Percentiles rank a stretch among this genome's conserved stretches.
Evolutionary conservation across 2,888 invertebrate genomes (phyloP).

Genomic region (Phyllotreta striolata): DNA sequence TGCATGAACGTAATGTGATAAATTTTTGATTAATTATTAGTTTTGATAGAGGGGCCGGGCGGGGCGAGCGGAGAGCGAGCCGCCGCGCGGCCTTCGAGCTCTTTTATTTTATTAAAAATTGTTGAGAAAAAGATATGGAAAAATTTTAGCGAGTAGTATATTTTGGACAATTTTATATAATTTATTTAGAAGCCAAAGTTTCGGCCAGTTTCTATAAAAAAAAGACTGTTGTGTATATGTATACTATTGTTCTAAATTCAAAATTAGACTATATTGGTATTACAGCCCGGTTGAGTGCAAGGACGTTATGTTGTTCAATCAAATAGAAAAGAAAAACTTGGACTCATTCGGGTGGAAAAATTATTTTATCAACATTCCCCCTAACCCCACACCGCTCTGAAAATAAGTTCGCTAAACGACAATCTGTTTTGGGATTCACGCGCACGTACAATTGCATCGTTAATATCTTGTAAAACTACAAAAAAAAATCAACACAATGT

Average conservation of each 20-base stretch:
- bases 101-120: constrained; percentile 40
- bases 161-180: constrained; percentile 61
- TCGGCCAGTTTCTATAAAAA: constrained; percentile 68
- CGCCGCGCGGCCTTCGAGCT: no score
- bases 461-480: constrained; percentile 34
- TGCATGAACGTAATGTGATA: constrained; percentile 60
- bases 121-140: constrained; percentile 46
- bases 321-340: background rate
- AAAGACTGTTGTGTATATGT: constrained; percentile 75
- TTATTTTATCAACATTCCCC: constrained; percentile 54
- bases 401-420: constrained; percentile 53
- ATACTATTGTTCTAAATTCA: constrained; percentile 62
- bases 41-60: constrained; percentile 36
- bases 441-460: constrained; percentile 38
- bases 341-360: constrained; percentile 51
- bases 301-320: background rate
- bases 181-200: constrained; percentile 64
- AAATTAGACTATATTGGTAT: constrained; percentile 57
- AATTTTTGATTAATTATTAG: constrained; percentile 57
- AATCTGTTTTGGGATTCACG: constrained; percentile 50
- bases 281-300: background rate
- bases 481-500: constrained; percentile 3
- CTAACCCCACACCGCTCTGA: constrained; percentile 2
- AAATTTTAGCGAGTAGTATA: constrained; percentile 56
- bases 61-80: no score